These are phyloP conservation scores for Cetoscarus ocellatus DNA, from an alignment of 2,797 vertebrate genomes.

Conservation along the genomic window DNA sequence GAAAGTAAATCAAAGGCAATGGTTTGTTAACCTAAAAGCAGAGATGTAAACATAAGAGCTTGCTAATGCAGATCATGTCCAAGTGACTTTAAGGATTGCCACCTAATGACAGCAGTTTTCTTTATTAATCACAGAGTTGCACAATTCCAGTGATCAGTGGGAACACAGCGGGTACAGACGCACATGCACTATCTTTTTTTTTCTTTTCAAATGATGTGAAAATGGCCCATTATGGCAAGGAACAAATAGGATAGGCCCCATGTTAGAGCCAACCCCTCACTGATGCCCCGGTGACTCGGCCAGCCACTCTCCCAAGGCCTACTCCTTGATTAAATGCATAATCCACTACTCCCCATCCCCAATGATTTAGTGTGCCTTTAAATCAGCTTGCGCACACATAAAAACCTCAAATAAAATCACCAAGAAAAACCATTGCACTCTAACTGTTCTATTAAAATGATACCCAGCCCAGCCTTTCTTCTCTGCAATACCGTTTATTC, in stretches of 20 bases:
- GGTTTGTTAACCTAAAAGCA: conserved; percentile 6
- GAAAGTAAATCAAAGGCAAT: conserved; percentile 19
- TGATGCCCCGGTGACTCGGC: conserved; percentile 83
- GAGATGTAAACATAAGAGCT: not conserved
- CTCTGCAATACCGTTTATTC: conserved; percentile 90
- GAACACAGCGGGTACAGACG: conserved; percentile 47
- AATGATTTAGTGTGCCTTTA: conserved; percentile 90
- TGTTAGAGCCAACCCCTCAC: conserved; percentile 75
- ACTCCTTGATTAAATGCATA: conserved; percentile 92
- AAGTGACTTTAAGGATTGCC: conserved; percentile 24
- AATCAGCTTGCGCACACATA: conserved; percentile 89
- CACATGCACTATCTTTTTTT: conserved; percentile 52
- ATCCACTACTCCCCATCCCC: conserved; percentile 87
- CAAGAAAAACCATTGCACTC: conserved; percentile 89
- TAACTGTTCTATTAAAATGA: conserved; percentile 91
- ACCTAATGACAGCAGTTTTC: conserved; percentile 23
- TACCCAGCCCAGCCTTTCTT: conserved; percentile 85
- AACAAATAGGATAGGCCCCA: conserved; percentile 80
- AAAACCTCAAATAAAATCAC: conserved; percentile 91
- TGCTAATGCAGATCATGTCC: conserved; percentile 8
- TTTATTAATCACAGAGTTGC: conserved; percentile 33
- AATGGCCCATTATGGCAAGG: conserved; percentile 78
- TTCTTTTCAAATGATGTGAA: conserved; percentile 75
- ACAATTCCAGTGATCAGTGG: conserved; percentile 51
- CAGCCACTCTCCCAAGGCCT: conserved; percentile 88